Base-by-base conservation (phyloP, 2,113 vertebrate species). In the Rhinolophus sinicus region DNA sequence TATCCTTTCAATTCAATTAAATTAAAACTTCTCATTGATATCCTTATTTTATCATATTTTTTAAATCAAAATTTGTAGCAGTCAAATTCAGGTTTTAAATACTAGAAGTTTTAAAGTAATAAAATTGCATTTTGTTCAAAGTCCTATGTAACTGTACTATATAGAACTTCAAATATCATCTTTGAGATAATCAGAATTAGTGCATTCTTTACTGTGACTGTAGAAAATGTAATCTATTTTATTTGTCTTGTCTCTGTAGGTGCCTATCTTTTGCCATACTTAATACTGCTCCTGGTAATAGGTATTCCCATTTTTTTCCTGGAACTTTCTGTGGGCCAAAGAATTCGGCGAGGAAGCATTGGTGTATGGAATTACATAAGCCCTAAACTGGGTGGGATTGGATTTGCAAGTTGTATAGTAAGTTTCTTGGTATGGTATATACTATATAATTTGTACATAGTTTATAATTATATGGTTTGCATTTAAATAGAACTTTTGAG, bases 321-420 rank as follows among this genome's bases (percentile, higher is more conserved):
- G 99, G 99, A 99, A 98, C 99, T 99, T 88, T 99, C 99, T 1
- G 99, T 99, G 28, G 99, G 99, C 16, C 99, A 99, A 98, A 99
- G 99, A 94, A 99, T 99, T 96, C 99, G 99, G 28, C 98, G 99
- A 93, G 99, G 99, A 92, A 99, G 99, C 98, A 99, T 99, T 92
- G 99, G 99, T 19, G 99, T 99, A 28, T 99, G 99, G 99, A 99
- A 99, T 99, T 99, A 99, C 77, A 99, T 99, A 98, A 99, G 99
- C 97, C 99, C 99, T 70, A 99, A 99, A 58, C 98, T 99, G 97
- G 99, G 99, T 82, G 99, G 99, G 96, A 99, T 99, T 97, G 99
- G 99, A 98, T 99, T 99, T 90, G 99, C 99, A 96, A 99, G 99
- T 98, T 99, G 99, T 0, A 96, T 99, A 97, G 99, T 99, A 98